Evolutionary conservation across 23 tunicate species (phyloP).

Genomic region (Halocynthia roretzi): DNA sequence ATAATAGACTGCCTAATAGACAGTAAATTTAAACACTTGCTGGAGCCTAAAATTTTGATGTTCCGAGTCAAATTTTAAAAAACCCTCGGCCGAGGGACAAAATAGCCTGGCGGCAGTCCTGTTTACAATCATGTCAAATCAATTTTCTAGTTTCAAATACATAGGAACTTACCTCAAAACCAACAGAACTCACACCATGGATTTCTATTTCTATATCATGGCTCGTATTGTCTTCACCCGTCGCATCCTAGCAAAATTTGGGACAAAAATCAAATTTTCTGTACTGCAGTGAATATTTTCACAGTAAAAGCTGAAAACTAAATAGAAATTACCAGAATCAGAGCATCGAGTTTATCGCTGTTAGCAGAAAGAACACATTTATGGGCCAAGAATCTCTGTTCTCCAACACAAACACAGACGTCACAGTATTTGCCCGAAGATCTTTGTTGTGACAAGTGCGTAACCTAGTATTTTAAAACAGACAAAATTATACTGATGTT

Average conservation of each 20-base stretch:
- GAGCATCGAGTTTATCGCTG: constrained; percentile 56
- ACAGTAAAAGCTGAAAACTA: not conserved
- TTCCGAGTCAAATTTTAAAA: too few species aligned
- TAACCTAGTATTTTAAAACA: constrained; percentile 29
- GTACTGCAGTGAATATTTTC: not conserved
- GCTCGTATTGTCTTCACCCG: constrained; percentile 37
- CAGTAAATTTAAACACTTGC: too few species aligned
- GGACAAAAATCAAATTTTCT: not conserved
- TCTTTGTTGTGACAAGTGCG: constrained; percentile 46
- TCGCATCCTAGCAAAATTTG: constrained; percentile 52
- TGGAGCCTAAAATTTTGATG: too few species aligned
- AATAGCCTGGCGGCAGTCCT: too few species aligned
- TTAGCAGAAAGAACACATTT: constrained; percentile 79
- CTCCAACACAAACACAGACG: constrained; percentile 67
- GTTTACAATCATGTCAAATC: too few species aligned
- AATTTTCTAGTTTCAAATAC: too few species aligned
- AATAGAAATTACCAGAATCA: constrained; percentile 47
- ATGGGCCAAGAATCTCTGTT: constrained; percentile 72
- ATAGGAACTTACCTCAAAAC: constrained; percentile 53
- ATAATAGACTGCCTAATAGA: too few species aligned
- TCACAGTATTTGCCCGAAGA: constrained; percentile 78
- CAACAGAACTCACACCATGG: constrained; percentile 75
- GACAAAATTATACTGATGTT: not conserved
- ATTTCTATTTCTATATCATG: constrained; percentile 89
- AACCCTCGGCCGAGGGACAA: too few species aligned